Base-by-base conservation (phyloP, 2,888 invertebrate species). In the Pterobdella sp. region DNA sequence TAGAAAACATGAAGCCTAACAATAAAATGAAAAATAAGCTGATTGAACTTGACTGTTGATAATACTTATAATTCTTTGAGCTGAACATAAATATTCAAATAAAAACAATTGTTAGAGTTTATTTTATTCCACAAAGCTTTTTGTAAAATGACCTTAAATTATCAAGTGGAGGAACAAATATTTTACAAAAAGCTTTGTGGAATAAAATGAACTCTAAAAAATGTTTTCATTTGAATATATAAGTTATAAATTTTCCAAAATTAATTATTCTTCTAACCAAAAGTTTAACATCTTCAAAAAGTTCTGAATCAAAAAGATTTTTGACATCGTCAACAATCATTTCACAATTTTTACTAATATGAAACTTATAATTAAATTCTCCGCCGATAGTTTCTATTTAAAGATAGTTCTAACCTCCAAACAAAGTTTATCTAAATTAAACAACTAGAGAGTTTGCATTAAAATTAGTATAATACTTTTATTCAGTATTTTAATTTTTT, bases 211-310 rank as follows among this genome's bases (percentile, higher is more conserved):
- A n/a, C 7, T 14, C 7, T 63, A 63, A 63, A 29, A 14, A 7
- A 29, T 7, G 26, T n/a, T 63, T 63, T 7, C 7, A 14, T 63
- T 14, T 14, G 10, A 63, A 63, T 14, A 7, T 63, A 7, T 14
- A 10, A 26, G 7, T 10, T 63, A n/a, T n/a, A 63, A 63, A 10
- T 63, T 26, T 63, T 63, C 7, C 7, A 26, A 7, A n/a, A 10
- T n/a, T 14, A 63, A 26, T 14, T 26, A n/a, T 29, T 73, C 73
- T 68, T 64, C 10, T 34, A 42, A 74, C 90, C 82, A 90, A 82
- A 78, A 87, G 85, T 68, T 89, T 87, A 26, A 90, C 88, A 83
- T 90, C 90, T 14, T 89, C 88, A 81, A 90, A 89, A 1, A 91
- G 84, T 78, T 89, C 81, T 37, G 89, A 87, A 74, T 90, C 89